These are phyloP conservation scores for Ammospiza nelsoni DNA, from an alignment of 2,113 vertebrate genomes.

Conservation along the genomic window DNA sequence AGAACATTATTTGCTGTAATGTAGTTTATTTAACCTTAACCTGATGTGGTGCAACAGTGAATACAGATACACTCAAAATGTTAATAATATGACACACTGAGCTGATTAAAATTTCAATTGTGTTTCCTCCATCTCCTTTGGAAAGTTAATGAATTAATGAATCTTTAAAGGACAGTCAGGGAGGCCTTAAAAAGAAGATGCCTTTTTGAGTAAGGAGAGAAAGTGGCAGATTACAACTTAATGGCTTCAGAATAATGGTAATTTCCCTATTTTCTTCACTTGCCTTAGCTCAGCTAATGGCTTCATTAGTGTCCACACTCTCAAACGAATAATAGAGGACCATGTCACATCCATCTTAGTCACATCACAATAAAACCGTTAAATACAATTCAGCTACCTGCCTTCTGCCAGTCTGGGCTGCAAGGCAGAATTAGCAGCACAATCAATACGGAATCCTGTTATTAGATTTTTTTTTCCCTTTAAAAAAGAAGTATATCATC, in stretches of 20 bases:
- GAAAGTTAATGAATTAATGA: constrained; percentile 91
- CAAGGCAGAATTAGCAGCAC: constrained; percentile 70
- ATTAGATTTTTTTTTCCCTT: constrained; percentile 60
- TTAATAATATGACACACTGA: constrained; percentile 72
- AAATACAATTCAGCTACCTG: constrained; percentile 80
- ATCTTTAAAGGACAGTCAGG: constrained; percentile 84
- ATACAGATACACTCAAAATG: constrained; percentile 71
- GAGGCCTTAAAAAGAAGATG: constrained; percentile 78
- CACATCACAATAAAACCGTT: constrained; percentile 85
- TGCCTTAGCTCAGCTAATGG: constrained; percentile 87
- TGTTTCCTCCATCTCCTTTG: constrained; percentile 75
- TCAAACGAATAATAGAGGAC: constrained; percentile 80
- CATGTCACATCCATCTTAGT: constrained; percentile 85
- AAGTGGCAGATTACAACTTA: constrained; percentile 87
- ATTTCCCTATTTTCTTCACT: constrained; percentile 87
- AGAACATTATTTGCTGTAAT: constrained; percentile 70
- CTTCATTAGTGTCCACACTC: constrained; percentile 86
- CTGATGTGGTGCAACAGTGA: constrained; percentile 65
- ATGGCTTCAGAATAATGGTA: constrained; percentile 86
- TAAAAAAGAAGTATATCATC: constrained; percentile 48
- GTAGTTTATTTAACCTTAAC: constrained; percentile 77
- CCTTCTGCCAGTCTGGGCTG: constrained; percentile 64
- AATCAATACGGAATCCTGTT: constrained; percentile 61
- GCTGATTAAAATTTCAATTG: constrained; percentile 81
- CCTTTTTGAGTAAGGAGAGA: constrained; percentile 80